Conservation (phyloP, 2,888 invertebrate genomes). For the Amorpha juglandis region DNA sequence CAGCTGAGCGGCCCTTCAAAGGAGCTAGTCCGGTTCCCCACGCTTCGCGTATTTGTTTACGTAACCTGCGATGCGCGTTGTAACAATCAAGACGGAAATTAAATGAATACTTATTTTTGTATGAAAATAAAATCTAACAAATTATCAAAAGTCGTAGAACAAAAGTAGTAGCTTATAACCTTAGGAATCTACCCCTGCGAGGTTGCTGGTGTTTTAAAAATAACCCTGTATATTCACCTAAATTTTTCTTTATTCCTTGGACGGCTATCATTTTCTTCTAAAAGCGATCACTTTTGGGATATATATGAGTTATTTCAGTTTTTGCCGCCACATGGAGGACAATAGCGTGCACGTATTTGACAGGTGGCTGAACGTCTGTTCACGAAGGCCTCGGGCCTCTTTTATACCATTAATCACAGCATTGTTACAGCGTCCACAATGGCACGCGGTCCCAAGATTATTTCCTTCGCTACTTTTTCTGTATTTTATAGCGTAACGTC, state of each 20-base stretch:
- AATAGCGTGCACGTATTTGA: constrained; percentile 36
- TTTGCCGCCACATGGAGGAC: constrained; percentile 33
- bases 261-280: constrained; percentile 12
- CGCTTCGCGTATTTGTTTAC: too few relatives aligned
- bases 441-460: constrained; percentile 44
- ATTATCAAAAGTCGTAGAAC: too few relatives aligned
- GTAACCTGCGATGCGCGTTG: too few relatives aligned
- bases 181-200: too few relatives aligned
- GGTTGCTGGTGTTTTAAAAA: too few relatives aligned
- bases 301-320: constrained; percentile 19
- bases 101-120: too few relatives aligned
- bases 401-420: constrained; percentile 54
- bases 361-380: constrained; percentile 32
- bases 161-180: too few relatives aligned
- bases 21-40: too few relatives aligned
- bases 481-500: constrained; percentile 41
- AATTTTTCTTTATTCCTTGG: background rate
- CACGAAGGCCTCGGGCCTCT: constrained; percentile 39
- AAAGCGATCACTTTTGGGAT: constrained; percentile 2
- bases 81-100: too few relatives aligned
- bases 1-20: too few relatives aligned
- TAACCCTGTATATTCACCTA: background rate
- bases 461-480: constrained; percentile 39
- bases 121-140: too few relatives aligned
- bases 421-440: constrained; percentile 53